These are phyloP conservation scores for Scaptodrosophila latifasciaeformis DNA, from an alignment of 2,888 invertebrate species.

Conservation along the genomic window DNA sequence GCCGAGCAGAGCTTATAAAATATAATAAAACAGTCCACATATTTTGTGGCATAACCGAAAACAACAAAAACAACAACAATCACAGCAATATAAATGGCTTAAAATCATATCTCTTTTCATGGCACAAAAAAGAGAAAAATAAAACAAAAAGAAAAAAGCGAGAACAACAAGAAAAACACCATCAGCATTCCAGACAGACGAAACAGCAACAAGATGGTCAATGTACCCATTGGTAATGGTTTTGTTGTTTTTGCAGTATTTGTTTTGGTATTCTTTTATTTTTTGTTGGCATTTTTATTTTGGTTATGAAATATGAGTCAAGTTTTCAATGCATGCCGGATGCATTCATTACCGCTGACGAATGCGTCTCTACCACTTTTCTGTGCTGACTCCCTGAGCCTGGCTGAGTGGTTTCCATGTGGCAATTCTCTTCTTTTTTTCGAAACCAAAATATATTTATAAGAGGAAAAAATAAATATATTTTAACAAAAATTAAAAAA, in stretches of 20 bases:
- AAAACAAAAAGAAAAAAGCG: constrained; percentile 1
- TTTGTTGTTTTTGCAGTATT: constrained; percentile 1
- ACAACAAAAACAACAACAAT: not conserved
- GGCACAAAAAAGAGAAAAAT: constrained; percentile 6
- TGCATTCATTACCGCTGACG: constrained; percentile 70
- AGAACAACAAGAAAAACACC: constrained; percentile 23
- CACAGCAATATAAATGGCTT: constrained; percentile 50
- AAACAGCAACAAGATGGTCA: constrained; percentile 62
- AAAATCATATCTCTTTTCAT: constrained; percentile 37
- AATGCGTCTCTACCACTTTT: constrained; percentile 25
- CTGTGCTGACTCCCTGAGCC: not conserved
- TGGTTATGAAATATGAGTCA: constrained; percentile 67
- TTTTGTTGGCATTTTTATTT: constrained; percentile 39
- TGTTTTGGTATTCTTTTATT: constrained; percentile 8
- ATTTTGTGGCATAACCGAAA: not conserved
- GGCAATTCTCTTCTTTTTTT: no score
- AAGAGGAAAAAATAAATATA: no score
- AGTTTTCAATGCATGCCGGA: constrained; percentile 69
- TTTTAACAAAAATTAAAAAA: no score
- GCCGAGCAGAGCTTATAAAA: constrained; percentile 49
- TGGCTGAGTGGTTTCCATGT: no score
- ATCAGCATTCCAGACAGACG: constrained; percentile 23
- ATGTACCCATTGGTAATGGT: constrained; percentile 41
- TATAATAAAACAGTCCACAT: constrained; percentile 38
- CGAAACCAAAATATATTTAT: no score